phyloP scores from a whole-genome alignment of 2,888 invertebrate genomes.

The Neoascia interrupta region DNA sequence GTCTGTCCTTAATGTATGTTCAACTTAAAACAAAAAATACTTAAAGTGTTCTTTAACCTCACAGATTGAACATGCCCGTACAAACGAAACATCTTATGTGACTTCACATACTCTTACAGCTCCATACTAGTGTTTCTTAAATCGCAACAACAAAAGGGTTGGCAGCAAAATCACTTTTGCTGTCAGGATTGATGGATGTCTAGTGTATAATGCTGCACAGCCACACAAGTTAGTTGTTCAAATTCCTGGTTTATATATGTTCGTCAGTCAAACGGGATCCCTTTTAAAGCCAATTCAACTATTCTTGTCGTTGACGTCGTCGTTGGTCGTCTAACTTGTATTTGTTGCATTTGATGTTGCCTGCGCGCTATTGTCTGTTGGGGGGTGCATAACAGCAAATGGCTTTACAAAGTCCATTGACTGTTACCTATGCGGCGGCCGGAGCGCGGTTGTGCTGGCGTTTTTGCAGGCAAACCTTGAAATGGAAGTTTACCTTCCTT shows the following conservation, averaged over 20 bases:
- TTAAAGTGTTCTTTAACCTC: no score
- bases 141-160: neutral
- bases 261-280: slow-evolving; percentile 9
- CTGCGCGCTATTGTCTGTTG: slow-evolving; percentile 23
- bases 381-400: slow-evolving; percentile 5
- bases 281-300: no score
- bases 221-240: no score
- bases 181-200: slow-evolving; percentile 24
- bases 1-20: no score
- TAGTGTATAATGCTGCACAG: slow-evolving; percentile 4
- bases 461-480: no score
- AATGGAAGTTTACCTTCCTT: neutral
- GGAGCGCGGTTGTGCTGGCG: neutral
- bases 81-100: neutral
- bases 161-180: slow-evolving; percentile 15
- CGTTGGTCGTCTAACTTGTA: neutral
- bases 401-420: slow-evolving; percentile 40
- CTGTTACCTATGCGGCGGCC: slow-evolving; percentile 11
- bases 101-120: neutral
- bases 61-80: neutral
- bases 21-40: no score
- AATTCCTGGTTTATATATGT: neutral
- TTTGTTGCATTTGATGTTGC: neutral
- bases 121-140: neutral
- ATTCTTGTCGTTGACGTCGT: no score